These are phyloP conservation scores for Sesia apiformis DNA, from an alignment of 2,888 invertebrate species.

Conservation along the genomic window DNA sequence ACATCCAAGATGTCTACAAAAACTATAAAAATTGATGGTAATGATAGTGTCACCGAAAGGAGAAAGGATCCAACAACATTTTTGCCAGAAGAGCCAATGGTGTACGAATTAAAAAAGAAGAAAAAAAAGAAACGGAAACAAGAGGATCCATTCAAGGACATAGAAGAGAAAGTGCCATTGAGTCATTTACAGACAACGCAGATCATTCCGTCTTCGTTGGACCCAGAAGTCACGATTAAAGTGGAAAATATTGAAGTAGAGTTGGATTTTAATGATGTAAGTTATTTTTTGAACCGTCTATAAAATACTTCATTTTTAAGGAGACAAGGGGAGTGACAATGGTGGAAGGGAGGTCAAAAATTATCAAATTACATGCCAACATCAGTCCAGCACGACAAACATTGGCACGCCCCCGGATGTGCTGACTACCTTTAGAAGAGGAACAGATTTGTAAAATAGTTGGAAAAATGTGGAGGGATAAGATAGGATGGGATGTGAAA, in stretches of 20 bases:
- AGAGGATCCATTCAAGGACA: slow-evolving; percentile 58
- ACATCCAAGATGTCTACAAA: too few species aligned
- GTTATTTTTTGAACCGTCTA: slow-evolving; percentile 12
- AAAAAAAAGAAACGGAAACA: slow-evolving; percentile 42
- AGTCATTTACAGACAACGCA: slow-evolving; percentile 14
- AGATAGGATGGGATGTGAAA: too few species aligned
- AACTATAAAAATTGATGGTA: not conserved
- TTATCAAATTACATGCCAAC: too few species aligned
- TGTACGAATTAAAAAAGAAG: slow-evolving; percentile 55
- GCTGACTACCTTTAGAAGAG: too few species aligned
- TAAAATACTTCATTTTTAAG: too few species aligned
- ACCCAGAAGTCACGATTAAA: slow-evolving; percentile 58
- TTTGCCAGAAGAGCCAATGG: slow-evolving; percentile 58
- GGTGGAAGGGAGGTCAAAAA: too few species aligned
- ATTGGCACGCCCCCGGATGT: too few species aligned
- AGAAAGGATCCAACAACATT: slow-evolving; percentile 55
- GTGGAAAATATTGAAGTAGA: slow-evolving; percentile 64
- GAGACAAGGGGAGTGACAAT: too few species aligned
- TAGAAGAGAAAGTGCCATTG: slow-evolving; percentile 26
- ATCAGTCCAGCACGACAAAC: too few species aligned
- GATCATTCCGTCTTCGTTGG: slow-evolving; percentile 23
- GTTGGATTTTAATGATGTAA: slow-evolving; percentile 61
- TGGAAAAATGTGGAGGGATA: too few species aligned
- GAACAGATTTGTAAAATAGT: too few species aligned
- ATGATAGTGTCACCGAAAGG: not conserved